Evolutionary conservation across 2,888 invertebrate species (phyloP).

Genomic region (Tetanocera ferruginea): DNA sequence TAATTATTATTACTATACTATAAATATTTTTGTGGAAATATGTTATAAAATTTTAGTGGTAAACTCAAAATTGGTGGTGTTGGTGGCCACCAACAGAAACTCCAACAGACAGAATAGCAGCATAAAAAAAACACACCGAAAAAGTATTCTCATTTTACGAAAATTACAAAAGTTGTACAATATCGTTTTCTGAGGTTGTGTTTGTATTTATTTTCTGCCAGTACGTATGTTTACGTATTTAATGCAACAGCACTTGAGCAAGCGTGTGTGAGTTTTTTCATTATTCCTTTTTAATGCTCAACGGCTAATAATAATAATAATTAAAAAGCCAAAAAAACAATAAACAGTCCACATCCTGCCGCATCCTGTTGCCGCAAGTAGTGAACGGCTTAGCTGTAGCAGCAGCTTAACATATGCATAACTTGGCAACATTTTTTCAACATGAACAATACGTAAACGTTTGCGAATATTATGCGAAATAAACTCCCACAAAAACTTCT

Average conservation of each 20-base stretch:
- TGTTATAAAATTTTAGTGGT: too few relatives aligned
- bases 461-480: too few relatives aligned
- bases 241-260: not conserved
- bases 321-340: slow-evolving; percentile 11
- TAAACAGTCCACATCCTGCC: not conserved
- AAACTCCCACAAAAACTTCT: too few relatives aligned
- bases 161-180: slow-evolving; percentile 28
- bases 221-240: not conserved
- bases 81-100: not conserved
- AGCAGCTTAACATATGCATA: not conserved
- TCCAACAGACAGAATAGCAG: not conserved
- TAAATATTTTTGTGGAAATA: too few relatives aligned
- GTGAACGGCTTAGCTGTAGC: not conserved
- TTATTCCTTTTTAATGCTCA: not conserved
- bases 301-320: slow-evolving; percentile 7
- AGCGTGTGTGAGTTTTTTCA: not conserved
- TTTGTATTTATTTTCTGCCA: not conserved
- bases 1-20: too few relatives aligned
- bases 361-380: slow-evolving; percentile 19
- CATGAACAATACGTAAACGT: too few relatives aligned
- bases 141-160: slow-evolving; percentile 13
- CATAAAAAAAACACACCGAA: not conserved
- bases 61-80: too few relatives aligned
- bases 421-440: not conserved
- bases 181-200: not conserved